Evolutionary conservation across 2,888 invertebrate genomes (phyloP), one percentile per base, ranked within the genome.

Genomic region (Alcis repandata): DNA sequence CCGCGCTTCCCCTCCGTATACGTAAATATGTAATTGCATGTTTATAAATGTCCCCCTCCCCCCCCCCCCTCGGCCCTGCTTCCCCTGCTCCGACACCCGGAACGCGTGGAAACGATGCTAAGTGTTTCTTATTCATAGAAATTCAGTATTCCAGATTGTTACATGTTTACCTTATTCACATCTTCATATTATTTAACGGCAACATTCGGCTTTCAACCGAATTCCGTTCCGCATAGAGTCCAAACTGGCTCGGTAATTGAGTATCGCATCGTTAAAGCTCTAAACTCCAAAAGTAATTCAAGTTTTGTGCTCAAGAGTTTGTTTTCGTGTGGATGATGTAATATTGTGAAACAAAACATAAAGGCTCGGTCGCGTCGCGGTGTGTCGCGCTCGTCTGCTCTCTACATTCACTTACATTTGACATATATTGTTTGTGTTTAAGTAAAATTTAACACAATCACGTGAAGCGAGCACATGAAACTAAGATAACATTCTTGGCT

Each of bases 51-150:
- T 13, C 40, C 17, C 17, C 10, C 32, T 6, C 9, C 41, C 20
- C 17, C 4, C 59, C n/a, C 32, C 19, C 10, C 10, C 32, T 6
- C 9, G 19, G 10, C 17, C 4, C 59, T n/a, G n/a, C 19, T n/a
- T n/a, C n/a, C 22, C 20, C 52, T 32, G 2, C 2, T 22, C 27
- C 48, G n/a, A 7, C 27, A 8, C 27, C 1, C 41, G 17, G 17
- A 15, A 7, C 41, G 27, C 27, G 27, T 45, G 45, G 33, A 56
- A 45, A 59, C 20, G 40, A 19, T 57, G 52, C 68, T 59, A 76
- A 78, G 72, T 75, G 76, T 76, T 79, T 79, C 75, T 78, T 83
- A 83, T 82, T 82, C 82, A 83, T 80, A 77, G 79, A 80, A 79
- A 76, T 79, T 79, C 61, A 70, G 70, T 38, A 67, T 64, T 71